Evolutionary conservation across 2,888 invertebrate genomes (phyloP), one percentile per base, ranked within the genome.

Genomic region (Latrodectus hesperus): DNA sequence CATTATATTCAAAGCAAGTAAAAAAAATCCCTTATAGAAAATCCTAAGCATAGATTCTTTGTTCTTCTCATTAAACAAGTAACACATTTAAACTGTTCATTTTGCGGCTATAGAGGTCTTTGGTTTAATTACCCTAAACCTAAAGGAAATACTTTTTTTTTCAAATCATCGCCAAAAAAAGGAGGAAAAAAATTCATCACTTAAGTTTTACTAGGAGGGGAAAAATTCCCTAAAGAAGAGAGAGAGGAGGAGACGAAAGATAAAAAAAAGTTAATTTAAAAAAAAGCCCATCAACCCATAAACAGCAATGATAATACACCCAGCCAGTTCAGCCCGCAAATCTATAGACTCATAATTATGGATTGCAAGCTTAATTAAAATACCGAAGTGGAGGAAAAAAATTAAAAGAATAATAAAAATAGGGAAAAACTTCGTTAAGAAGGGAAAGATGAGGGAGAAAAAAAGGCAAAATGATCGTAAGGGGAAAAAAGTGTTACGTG

Each of bases 331-430:
- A 65, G 77, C 74, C 86, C 86, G 67, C 86, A 87, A 87, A 87
- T 87, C 86, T 87, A 87, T 87, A 87, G 86, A 87, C 86, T 81
- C 81, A 87, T 87, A 87, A 87, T 87, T 87, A 87, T 87, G 86
- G 86, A 87, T 87, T 87, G 81, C 86, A 87, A 82, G 86, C 86
- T 87, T 87, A 87, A 87, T 87, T 87, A 87, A 87, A 87, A 87
- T 87, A 76, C 86, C 77, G 81, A 76, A 81, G 81, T 65, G 68
- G 60, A 84, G 68, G 60, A 67, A 55, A 49, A 79, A 53, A 38
- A 55, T 65, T 52, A 79, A 78, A 68, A 74, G 17, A 16, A 67
- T 52, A 70, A 38, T 26, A 17, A 26, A n/a, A 67, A 70, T 68
- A 53, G 73, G 14, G 16, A 75, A 76, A 80, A 71, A 22, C 12